phyloP scores from a whole-genome alignment of 2,113 vertebrate genomes.

The Baryphthengus martii region DNA sequence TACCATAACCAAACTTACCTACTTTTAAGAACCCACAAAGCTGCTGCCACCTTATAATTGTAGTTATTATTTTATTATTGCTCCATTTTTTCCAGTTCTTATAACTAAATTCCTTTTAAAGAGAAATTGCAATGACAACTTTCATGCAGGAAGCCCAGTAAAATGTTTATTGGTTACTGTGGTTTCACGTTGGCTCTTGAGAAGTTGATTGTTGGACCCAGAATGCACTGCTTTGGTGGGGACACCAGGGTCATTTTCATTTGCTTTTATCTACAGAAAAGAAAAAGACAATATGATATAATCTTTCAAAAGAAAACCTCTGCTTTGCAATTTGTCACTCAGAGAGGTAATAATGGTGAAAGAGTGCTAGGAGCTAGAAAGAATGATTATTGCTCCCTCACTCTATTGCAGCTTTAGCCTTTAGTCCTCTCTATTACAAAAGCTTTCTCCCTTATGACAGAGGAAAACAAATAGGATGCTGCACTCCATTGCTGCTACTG shows the following conservation, averaged over 20 bases:
- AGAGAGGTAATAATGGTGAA: constrained; percentile 35
- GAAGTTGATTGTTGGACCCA: neutral
- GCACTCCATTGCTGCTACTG: neutral
- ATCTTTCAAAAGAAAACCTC: constrained; percentile 30
- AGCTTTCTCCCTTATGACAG: neutral
- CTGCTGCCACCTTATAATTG: neutral
- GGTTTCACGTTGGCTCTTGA: neutral
- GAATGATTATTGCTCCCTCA: constrained; percentile 10
- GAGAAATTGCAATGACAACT: neutral
- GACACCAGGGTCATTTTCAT: constrained; percentile 35
- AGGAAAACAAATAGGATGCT: neutral
- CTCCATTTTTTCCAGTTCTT: neutral
- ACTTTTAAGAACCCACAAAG: neutral
- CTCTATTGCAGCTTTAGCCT: constrained; percentile 22
- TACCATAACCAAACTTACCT: neutral
- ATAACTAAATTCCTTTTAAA: neutral
- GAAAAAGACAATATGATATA: constrained; percentile 13
- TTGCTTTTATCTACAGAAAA: constrained; percentile 44
- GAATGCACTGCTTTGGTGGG: neutral
- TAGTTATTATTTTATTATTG: neutral
- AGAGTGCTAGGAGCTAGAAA: neutral
- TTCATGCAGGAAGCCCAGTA: neutral
- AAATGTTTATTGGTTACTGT: neutral
- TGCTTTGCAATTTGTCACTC: constrained; percentile 35
- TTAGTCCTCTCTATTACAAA: constrained; percentile 13